A percentile compares a stretch with the other conserved stretches of the same genome.
Conservation (phyloP, 2,113 vertebrate genomes). For the Phocoena sinus region DNA sequence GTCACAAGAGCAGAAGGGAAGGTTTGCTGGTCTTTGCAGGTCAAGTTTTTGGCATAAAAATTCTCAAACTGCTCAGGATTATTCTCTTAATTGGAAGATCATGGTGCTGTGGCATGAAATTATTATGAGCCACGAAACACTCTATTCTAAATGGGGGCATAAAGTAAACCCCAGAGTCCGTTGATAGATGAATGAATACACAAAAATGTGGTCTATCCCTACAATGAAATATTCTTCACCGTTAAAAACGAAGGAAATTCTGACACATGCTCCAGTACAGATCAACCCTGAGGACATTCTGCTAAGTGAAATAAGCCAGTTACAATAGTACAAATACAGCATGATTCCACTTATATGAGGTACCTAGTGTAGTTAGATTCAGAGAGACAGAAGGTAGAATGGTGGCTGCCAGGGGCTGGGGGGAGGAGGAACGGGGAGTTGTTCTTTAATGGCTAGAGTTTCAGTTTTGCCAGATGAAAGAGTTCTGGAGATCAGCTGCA, state of each 20-base stretch:
- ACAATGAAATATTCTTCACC: background rate
- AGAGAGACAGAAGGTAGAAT: background rate
- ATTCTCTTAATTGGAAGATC: background rate
- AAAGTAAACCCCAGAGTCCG: background rate
- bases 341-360: background rate
- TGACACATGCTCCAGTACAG: background rate
- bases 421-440: background rate
- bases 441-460: background rate
- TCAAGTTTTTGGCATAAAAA: background rate
- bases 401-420: background rate
- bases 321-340: background rate
- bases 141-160: background rate
- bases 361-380: background rate
- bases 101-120: background rate
- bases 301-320: background rate
- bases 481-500: background rate
- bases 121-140: background rate
- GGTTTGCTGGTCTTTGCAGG: background rate
- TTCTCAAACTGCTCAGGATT: background rate
- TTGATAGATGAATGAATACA: background rate
- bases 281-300: background rate
- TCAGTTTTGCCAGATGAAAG: conserved; percentile 9
- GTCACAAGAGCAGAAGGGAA: conserved; percentile 4
- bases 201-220: background rate
- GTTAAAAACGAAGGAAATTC: background rate